Evolutionary conservation across 53 echinoderm and acorn worm genomes (phyloP).

Genomic region (Holothuria leucospilota): DNA sequence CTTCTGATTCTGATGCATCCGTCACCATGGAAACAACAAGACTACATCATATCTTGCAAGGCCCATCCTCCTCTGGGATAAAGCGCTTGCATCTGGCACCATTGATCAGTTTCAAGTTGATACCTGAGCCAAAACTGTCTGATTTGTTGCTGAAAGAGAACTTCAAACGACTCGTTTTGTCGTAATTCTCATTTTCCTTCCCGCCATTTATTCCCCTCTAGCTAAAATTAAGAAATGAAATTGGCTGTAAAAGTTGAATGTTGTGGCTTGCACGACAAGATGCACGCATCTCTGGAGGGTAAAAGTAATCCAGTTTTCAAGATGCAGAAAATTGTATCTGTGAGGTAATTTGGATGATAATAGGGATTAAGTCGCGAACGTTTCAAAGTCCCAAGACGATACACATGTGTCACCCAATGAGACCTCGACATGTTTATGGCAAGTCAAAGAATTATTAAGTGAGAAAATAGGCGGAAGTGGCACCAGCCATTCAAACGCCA

Average conservation of each 20-base stretch:
- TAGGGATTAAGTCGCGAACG: conserved; percentile 29
- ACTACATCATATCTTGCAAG: conserved; percentile 30
- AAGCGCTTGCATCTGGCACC: conserved; percentile 26
- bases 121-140: conserved; percentile 41
- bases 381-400: conserved; percentile 28
- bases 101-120: conserved; percentile 31
- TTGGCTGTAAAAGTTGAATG: conserved; percentile 44
- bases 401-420: conserved; percentile 33
- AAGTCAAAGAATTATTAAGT: conserved; percentile 15
- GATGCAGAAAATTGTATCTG: conserved; percentile 32
- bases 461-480: conserved; percentile 11
- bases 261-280: conserved; percentile 31
- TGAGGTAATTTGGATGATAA: conserved; percentile 45
- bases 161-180: conserved; percentile 15
- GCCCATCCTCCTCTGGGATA: conserved; percentile 37
- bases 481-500: conserved; percentile 28
- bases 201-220: conserved; percentile 45
- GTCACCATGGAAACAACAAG: conserved; percentile 7
- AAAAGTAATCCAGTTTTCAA: conserved; percentile 50
- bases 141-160: conserved; percentile 34
- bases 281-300: conserved; percentile 18
- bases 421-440: conserved; percentile 30
- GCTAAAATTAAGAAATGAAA: conserved; percentile 48
- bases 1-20: too few relatives aligned
- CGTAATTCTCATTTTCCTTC: conserved; percentile 33